Percentiles rank a stretch among this genome's conserved stretches.
These are phyloP conservation scores for Gonocerus acuteangulatus DNA, from an alignment of 2,888 invertebrate species.

Conservation along the genomic window DNA sequence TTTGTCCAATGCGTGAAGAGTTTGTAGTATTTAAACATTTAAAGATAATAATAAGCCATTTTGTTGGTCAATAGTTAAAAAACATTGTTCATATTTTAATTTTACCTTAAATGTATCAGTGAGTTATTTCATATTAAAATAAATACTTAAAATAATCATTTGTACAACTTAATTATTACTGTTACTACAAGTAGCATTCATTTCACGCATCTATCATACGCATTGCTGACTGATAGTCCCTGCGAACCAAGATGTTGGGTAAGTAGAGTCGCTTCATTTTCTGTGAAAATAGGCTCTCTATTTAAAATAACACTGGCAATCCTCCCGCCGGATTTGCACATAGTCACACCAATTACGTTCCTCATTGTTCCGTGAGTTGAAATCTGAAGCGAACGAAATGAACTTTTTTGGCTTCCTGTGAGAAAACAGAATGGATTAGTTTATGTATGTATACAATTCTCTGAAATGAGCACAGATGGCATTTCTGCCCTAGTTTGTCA, in stretches of 20 bases:
- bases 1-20: too few species aligned
- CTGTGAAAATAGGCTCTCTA: slow-evolving; percentile 11
- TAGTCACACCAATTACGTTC: slow-evolving; percentile 17
- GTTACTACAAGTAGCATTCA: not conserved
- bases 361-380: slow-evolving; percentile 3
- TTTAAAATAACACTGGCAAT: slow-evolving; percentile 20
- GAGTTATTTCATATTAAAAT: not conserved
- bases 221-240: slow-evolving; percentile 8
- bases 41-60: too few species aligned
- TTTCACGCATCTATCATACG: slow-evolving; percentile 16
- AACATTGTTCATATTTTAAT: not conserved
- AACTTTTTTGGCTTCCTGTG: not conserved
- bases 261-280: slow-evolving; percentile 5
- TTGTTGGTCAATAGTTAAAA: too few species aligned
- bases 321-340: slow-evolving; percentile 20
- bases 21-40: too few species aligned
- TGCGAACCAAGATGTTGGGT: slow-evolving; percentile 7
- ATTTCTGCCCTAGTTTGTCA: too few species aligned
- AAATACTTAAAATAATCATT: too few species aligned
- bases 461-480: too few species aligned
- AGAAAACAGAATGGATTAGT: not conserved
- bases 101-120: not conserved
- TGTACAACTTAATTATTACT: too few species aligned
- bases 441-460: too few species aligned
- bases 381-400: slow-evolving; percentile 15